Base-by-base conservation (phyloP, 2,113 vertebrate genomes). In the Centropus unirufus region DNA sequence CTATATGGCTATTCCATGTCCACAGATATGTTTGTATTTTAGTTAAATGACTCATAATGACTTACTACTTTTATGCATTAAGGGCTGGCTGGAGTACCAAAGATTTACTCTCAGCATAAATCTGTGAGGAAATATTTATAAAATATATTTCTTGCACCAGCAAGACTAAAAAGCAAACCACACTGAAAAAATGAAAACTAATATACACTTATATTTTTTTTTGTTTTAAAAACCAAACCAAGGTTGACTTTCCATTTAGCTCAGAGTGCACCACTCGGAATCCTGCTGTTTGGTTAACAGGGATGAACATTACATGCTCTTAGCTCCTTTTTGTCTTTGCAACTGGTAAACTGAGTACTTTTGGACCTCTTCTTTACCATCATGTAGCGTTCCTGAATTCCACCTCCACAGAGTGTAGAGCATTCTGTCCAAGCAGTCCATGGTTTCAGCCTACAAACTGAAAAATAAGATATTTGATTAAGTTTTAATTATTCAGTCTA, bases 321-420 rank as follows among this genome's bases (percentile, higher is more conserved):
- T 93, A 99, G 98, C 98, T 99, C 99, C 97, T 99, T 99, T 97
- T 99, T 99, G 98, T 99, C 99, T 96, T 99, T 99, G 97, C 99
- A 99, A 96, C 99, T 99, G 92, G 98, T 98, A 67, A 99, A 98
- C 97, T 99, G 99, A 87, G 98, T 97, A 57, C 98, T 98, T 98
- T 98, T 99, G 97, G 99, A 99, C 93, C 98, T 98, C 97, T 98
- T 99, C 98, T 99, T 99, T 30, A 99, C 99, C 6, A 98, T 98
- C 99, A 99, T 99, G 93, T 99, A 98, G 55, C 99, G 98, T 79
- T 99, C 99, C 93, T 99, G 99, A 93, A 99, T 99, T 39, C 99
- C 99, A 18, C 99, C 99, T 6, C 99, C 99, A 4, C 99, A 99
- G 32, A 98, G 93, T 32, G 99, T 99, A 95, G 98, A 99, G 82